Conservation (phyloP, 2,888 invertebrate genomes). For the Blastobasis lacticolella region DNA sequence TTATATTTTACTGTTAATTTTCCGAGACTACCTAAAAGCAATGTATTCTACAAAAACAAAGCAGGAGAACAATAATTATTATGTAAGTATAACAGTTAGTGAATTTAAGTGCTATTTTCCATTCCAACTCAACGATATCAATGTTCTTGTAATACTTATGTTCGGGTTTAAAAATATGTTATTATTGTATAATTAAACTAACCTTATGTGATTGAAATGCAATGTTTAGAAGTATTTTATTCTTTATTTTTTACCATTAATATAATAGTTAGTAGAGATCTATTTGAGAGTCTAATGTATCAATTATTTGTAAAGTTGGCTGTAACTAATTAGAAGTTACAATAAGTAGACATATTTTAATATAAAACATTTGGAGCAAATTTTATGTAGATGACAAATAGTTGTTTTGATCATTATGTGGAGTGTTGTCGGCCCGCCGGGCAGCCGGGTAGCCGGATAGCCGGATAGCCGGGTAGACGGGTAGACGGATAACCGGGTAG, state of each 20-base stretch:
- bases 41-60: constrained; percentile 70
- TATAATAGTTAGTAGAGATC: constrained; percentile 73
- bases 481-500: background rate
- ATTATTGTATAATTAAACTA: constrained; percentile 72
- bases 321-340: constrained; percentile 74
- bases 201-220: constrained; percentile 75
- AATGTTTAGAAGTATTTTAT: constrained; percentile 76
- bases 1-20: constrained; percentile 71
- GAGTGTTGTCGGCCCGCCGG: constrained; percentile 54
- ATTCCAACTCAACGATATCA: constrained; percentile 74
- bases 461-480: constrained; percentile 3
- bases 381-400: constrained; percentile 73
- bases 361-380: constrained; percentile 73
- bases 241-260: constrained; percentile 75
- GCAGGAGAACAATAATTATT: constrained; percentile 74
- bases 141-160: constrained; percentile 71
- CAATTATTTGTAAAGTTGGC: constrained; percentile 75
- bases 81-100: constrained; percentile 74
- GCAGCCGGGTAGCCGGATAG: constrained; percentile 3
- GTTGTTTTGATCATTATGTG: constrained; percentile 72
- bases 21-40: constrained; percentile 69
- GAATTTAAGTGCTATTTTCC: constrained; percentile 75
- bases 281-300: constrained; percentile 75
- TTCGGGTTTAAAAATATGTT: constrained; percentile 72
- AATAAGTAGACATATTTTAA: constrained; percentile 74